A percentile compares a stretch with the other conserved stretches of the same genome.
These are phyloP conservation scores for Aegotheles bennettii DNA, from an alignment of 2,113 vertebrate genomes.

Conservation along the genomic window DNA sequence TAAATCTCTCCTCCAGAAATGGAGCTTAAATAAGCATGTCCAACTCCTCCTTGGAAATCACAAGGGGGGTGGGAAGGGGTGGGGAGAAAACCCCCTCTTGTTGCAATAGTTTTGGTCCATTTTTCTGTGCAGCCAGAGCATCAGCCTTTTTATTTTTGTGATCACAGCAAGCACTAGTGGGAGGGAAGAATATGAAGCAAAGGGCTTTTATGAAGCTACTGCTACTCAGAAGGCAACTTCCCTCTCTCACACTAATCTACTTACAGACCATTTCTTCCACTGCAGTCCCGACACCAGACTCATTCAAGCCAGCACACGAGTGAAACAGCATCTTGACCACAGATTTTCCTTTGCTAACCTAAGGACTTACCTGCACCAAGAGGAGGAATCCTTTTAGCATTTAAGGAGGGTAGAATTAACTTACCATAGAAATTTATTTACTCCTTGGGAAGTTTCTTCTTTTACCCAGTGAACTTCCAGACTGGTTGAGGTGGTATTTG, in stretches of 20 bases:
- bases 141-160: background rate
- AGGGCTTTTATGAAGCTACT: background rate
- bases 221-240: background rate
- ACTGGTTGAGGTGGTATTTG: background rate
- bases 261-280: background rate
- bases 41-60: background rate
- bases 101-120: background rate
- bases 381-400: background rate
- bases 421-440: background rate
- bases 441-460: background rate
- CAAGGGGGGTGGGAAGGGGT: accelerated
- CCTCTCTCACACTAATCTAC: background rate
- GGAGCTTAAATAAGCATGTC: background rate
- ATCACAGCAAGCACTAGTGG: background rate
- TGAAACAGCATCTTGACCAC: background rate
- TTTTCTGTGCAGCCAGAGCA: background rate
- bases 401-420: background rate
- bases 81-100: accelerated
- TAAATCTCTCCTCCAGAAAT: background rate
- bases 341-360: background rate
- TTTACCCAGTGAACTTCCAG: background rate
- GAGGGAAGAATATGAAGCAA: background rate
- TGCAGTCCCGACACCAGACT: background rate
- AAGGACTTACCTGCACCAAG: background rate
- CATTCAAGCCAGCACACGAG: background rate